Conservation (phyloP, 2,797 vertebrate genomes). For the Enteromius thamalakanensis region DNA sequence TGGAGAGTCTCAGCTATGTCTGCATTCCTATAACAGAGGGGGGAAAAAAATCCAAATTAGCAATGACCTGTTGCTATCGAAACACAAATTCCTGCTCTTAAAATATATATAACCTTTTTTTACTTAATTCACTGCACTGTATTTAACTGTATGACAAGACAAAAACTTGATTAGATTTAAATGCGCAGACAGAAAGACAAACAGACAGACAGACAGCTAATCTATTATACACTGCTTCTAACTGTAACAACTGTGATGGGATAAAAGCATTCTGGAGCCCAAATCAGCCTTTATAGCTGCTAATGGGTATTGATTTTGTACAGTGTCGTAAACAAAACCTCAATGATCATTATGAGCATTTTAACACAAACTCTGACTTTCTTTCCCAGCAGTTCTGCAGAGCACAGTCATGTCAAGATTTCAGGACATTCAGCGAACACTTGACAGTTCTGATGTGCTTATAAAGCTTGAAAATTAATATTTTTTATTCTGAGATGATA, state of each 20-base stretch:
- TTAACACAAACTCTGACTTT: slow-evolving; percentile 29
- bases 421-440: neutral
- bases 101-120: neutral
- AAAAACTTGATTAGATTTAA: slow-evolving; percentile 17
- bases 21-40: slow-evolving; percentile 41
- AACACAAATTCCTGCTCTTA: neutral
- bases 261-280: slow-evolving; percentile 42
- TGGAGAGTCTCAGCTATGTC: slow-evolving; percentile 29
- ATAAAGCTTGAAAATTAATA: neutral
- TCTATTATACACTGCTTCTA: slow-evolving; percentile 5
- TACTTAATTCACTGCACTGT: neutral
- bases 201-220: neutral
- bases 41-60: neutral
- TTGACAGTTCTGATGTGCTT: neutral
- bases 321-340: slow-evolving; percentile 45
- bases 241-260: slow-evolving; percentile 39
- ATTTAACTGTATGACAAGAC: slow-evolving; percentile 12
- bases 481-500: neutral
- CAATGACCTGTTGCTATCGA: neutral
- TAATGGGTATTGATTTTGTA: slow-evolving; percentile 56
- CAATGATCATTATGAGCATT: slow-evolving; percentile 29
- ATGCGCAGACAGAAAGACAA: neutral
- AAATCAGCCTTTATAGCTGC: slow-evolving; percentile 41
- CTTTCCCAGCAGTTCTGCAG: neutral
- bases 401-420: neutral